These are phyloP conservation scores for Armadillidium nasatum DNA, from an alignment of 1,140 invertebrate species.

Conservation along the genomic window DNA sequence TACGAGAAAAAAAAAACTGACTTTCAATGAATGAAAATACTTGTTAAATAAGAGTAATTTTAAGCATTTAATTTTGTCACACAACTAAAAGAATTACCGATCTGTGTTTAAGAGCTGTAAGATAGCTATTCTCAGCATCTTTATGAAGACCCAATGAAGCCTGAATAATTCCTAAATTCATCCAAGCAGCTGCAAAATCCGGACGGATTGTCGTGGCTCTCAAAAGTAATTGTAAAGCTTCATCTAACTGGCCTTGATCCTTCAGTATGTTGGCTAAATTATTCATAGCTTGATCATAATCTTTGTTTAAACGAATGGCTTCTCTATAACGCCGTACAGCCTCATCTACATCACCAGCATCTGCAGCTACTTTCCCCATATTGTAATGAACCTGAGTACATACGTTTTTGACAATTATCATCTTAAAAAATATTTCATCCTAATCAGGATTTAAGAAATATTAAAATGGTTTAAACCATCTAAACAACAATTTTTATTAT, in stretches of 20 bases:
- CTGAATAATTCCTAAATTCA: slow-evolving; percentile 92
- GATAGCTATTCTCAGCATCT: slow-evolving; percentile 73
- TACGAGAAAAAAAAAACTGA: no score
- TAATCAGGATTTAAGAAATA: no score
- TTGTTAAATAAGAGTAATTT: no score
- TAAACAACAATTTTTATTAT: no score
- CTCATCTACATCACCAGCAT: slow-evolving; percentile 61
- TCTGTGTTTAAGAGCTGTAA: slow-evolving; percentile 67
- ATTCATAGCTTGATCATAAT: slow-evolving; percentile 95
- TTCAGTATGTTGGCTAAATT: slow-evolving; percentile 85
- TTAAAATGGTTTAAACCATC: no score
- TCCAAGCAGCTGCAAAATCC: slow-evolving; percentile 92
- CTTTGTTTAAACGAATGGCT: slow-evolving; percentile 73
- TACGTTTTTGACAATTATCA: no score
- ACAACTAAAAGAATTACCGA: slow-evolving; percentile 47
- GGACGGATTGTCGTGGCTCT: slow-evolving; percentile 65
- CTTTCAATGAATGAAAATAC: no score
- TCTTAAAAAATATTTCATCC: slow-evolving; percentile 63
- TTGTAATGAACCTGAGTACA: slow-evolving; percentile 96
- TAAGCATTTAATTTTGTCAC: no score
- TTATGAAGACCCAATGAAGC: slow-evolving; percentile 65
- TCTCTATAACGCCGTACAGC: slow-evolving; percentile 73
- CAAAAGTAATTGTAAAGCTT: slow-evolving; percentile 71
- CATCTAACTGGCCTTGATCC: slow-evolving; percentile 63
- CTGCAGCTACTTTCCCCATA: slow-evolving; percentile 76